Percentiles rank a stretch among this genome's conserved stretches.
Conservation (phyloP, 30 jellyfish, hydroid and myxozoan species). For the Euphysa ruthae region DNA sequence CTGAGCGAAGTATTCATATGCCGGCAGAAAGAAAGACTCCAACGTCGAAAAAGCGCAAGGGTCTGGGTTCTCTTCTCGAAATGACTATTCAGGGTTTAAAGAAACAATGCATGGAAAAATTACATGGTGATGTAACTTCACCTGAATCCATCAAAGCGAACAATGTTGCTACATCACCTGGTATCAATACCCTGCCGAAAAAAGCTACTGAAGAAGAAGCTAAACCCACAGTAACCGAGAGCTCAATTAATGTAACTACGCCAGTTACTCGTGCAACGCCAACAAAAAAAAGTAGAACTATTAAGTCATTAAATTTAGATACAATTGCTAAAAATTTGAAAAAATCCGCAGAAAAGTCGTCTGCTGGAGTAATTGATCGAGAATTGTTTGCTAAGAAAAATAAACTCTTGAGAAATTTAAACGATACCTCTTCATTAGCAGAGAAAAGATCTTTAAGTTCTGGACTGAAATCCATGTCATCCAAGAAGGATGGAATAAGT, state of each 20-base stretch:
- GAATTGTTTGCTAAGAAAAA: no score
- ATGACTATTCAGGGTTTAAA: conserved; percentile 35
- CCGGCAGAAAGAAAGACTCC: conserved; percentile 14
- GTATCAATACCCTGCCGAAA: not conserved
- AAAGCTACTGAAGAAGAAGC: not conserved
- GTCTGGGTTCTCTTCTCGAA: conserved; percentile 7
- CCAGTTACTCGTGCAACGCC: not conserved
- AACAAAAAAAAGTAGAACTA: not conserved
- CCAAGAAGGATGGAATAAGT: no score
- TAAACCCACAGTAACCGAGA: not conserved
- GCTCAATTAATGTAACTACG: not conserved
- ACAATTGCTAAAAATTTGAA: conserved; percentile 9
- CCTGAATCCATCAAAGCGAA: not conserved
- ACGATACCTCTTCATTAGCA: no score
- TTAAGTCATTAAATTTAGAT: conserved; percentile 12
- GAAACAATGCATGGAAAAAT: conserved; percentile 16
- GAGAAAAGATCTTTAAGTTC: no score
- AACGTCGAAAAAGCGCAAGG: conserved; percentile 13
- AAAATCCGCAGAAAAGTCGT: conserved; percentile 4
- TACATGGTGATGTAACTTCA: not conserved
- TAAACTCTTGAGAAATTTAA: no score
- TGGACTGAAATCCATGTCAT: no score
- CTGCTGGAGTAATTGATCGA: no score
- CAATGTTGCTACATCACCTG: not conserved
- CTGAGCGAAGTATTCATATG: not conserved